phyloP scores from a whole-genome alignment of 2,888 invertebrate genomes.

The Cylloceria caligata region DNA sequence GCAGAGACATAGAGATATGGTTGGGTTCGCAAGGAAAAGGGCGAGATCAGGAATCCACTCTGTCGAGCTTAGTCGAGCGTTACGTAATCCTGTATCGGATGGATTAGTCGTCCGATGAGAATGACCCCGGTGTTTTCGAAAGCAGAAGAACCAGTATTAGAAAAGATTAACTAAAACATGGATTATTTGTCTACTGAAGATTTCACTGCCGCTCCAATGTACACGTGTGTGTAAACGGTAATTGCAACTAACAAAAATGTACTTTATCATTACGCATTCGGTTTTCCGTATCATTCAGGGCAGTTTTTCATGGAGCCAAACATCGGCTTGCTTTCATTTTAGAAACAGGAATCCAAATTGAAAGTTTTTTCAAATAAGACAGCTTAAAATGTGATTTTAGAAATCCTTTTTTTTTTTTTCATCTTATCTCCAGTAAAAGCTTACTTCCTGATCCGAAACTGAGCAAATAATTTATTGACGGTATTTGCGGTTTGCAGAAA shows the following conservation, averaged over 20 bases:
- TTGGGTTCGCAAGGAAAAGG: not conserved
- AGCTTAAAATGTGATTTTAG: not conserved
- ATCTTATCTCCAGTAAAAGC: not conserved
- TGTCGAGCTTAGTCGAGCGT: slow-evolving; percentile 25
- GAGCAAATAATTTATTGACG: not conserved
- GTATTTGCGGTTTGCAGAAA: not conserved
- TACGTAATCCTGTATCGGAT: slow-evolving; percentile 39
- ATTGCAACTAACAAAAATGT: not conserved
- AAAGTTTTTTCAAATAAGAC: too few relatives aligned
- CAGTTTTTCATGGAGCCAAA: too few relatives aligned
- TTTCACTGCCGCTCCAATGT: not conserved
- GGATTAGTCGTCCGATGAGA: slow-evolving; percentile 35
- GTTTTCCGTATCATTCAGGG: too few relatives aligned
- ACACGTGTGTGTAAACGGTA: not conserved
- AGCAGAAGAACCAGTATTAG: slow-evolving; percentile 1
- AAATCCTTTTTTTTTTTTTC: too few relatives aligned
- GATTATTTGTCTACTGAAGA: slow-evolving; percentile 11
- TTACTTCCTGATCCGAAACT: not conserved
- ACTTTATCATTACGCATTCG: too few relatives aligned
- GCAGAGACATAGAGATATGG: slow-evolving; percentile 16
- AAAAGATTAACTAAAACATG: slow-evolving; percentile 15
- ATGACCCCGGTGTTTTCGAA: not conserved
- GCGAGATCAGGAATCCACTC: slow-evolving; percentile 32
- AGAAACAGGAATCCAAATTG: too few relatives aligned
- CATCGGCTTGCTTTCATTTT: too few relatives aligned